phyloP scores from a whole-genome alignment of 53 echinoderm and acorn worm species.

The Glandiceps talaboti region DNA sequence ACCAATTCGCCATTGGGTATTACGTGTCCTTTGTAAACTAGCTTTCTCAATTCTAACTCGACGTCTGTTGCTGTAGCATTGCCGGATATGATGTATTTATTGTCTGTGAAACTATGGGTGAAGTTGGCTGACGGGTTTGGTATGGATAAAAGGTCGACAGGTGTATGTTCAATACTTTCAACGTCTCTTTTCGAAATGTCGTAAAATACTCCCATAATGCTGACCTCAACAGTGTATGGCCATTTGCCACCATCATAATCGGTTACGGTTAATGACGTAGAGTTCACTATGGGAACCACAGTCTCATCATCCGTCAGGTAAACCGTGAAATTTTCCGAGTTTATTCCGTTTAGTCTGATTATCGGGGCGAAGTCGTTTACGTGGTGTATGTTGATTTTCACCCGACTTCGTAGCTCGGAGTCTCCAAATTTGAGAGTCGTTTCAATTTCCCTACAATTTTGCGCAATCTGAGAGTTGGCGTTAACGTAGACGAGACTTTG shows the following conservation, averaged over 20 bases:
- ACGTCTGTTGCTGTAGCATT: background rate
- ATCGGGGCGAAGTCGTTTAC: background rate
- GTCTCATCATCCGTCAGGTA: background rate
- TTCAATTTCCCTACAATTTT: background rate
- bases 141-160: background rate
- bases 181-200: background rate
- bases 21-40: background rate
- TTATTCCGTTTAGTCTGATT: background rate
- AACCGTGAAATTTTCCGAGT: background rate
- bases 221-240: background rate
- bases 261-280: background rate
- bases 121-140: background rate
- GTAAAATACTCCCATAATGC: background rate
- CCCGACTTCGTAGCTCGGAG: background rate
- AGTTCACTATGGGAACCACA: background rate
- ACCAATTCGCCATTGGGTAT: background rate
- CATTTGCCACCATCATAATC: background rate
- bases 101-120: background rate
- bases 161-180: no score
- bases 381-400: background rate
- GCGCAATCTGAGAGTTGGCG: background rate
- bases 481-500: background rate
- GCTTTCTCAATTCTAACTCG: background rate
- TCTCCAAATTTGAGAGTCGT: background rate
- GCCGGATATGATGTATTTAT: background rate